Evolutionary conservation across 2,888 invertebrate genomes (phyloP), one percentile per base, ranked within the genome.

Genomic region (Operophtera brumata): DNA sequence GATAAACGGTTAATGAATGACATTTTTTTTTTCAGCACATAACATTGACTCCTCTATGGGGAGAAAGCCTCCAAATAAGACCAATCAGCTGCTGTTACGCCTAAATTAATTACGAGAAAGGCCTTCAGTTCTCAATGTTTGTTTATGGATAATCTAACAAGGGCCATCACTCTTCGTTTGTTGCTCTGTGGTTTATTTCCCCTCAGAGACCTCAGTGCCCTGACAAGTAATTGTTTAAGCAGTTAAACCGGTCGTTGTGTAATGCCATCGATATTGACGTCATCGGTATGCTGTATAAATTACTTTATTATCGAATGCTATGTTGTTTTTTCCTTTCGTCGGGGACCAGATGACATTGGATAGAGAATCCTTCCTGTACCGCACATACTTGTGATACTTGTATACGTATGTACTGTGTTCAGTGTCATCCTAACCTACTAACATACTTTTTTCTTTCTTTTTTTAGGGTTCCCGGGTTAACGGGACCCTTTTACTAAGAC

Each of bases 221-320:
- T 40, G 47, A 9, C 57, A 47, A 48, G 52, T 64, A 62, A 64
- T 64, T 60, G 58, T 45, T 54, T 35, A 46, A 54, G 59, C 43
- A 55, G 59, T 62, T 62, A 62, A 60, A 60, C 64, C 58, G 60
- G 62, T 57, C 54, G 42, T 14, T 40, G 44, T 34, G 50, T 60
- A 56, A 64, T 56, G 59, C 51, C 60, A 57, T 55, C 54, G 56
- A 60, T 58, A 54, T 49, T 62, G 64, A 62, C 64, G 64, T 64
- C 64, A 64, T 47, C 9, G 47, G 13, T 11, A 37, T 47, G 48
- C 48, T 44, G 48, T 52, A 50, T 51, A 52, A 49, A 57, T 57
- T 36, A 36, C 51, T 25, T 48, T 47, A 47, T 47, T 56, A 56
- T 56, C 51, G 36, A 52, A 30, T 36, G 43, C 32, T 47, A 47